These are phyloP conservation scores for Nomada fucata DNA, from an alignment of 2,888 invertebrate genomes.

Conservation along the genomic window DNA sequence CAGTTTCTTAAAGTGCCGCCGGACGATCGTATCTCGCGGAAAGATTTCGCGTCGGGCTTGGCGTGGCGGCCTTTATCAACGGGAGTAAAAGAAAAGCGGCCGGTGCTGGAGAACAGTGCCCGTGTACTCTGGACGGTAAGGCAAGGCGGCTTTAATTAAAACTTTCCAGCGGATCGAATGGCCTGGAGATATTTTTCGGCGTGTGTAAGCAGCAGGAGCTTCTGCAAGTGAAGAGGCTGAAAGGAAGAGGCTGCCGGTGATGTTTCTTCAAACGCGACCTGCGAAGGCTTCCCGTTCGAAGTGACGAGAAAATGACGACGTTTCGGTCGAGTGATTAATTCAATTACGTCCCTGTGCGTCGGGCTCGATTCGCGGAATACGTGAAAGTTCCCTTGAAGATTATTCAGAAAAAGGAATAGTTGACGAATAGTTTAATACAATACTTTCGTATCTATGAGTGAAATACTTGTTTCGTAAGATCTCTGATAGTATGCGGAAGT, in stretches of 20 bases:
- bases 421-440: too few relatives aligned
- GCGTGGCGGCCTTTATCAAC: constrained; percentile 34
- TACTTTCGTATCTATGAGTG: too few relatives aligned
- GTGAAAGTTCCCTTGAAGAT: not conserved
- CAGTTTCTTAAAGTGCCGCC: constrained; percentile 46
- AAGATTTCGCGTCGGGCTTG: constrained; percentile 45
- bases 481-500: too few relatives aligned
- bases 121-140: constrained; percentile 35
- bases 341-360: not conserved
- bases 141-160: constrained; percentile 69
- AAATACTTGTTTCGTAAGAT: too few relatives aligned
- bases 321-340: not conserved
- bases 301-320: not conserved
- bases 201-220: constrained; percentile 16
- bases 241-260: constrained; percentile 2
- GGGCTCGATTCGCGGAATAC: not conserved
- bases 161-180: constrained; percentile 57
- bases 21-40: constrained; percentile 39
- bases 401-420: not conserved
- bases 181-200: constrained; percentile 53
- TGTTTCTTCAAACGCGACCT: constrained; percentile 29
- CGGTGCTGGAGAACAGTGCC: constrained; percentile 25
- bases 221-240: not conserved
- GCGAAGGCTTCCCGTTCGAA: constrained; percentile 26
- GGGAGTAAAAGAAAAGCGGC: constrained; percentile 22